These are phyloP conservation scores for Hylyphantes graminicola DNA, from an alignment of 1,140 invertebrate species.

Conservation along the genomic window DNA sequence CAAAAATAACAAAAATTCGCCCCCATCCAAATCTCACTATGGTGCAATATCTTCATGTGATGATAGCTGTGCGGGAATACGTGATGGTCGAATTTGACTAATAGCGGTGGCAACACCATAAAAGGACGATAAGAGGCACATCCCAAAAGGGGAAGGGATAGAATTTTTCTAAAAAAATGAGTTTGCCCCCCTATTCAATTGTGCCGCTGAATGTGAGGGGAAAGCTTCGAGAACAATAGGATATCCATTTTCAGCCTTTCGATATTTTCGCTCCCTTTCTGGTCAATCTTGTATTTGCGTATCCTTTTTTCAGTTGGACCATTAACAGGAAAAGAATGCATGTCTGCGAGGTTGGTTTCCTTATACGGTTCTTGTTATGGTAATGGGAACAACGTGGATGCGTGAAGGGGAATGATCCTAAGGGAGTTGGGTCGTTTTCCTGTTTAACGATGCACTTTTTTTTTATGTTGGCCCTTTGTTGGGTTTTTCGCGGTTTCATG, in stretches of 20 bases:
- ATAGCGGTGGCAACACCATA: constrained; percentile 38
- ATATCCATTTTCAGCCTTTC: constrained; percentile 41
- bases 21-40: neutral
- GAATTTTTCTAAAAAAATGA: constrained; percentile 37
- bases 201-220: neutral
- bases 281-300: constrained; percentile 13
- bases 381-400: neutral
- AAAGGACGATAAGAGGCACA: constrained; percentile 39
- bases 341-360: neutral
- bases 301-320: too few relatives aligned
- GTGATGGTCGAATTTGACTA: constrained; percentile 52
- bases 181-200: constrained; percentile 12
- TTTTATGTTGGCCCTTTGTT: neutral
- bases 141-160: constrained; percentile 14
- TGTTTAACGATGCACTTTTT: too few relatives aligned
- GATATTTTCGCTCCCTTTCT: constrained; percentile 4
- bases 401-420: too few relatives aligned
- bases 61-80: constrained; percentile 9
- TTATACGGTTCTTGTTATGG: neutral
- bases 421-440: too few relatives aligned
- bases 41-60: neutral
- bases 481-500: neutral
- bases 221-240: constrained; percentile 35
- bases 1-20: too few relatives aligned
- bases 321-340: too few relatives aligned